A percentile compares a stretch with the other conserved stretches of the same genome.
Evolutionary conservation across 1,140 invertebrate genomes (phyloP).

Genomic region (Rhopalosiphum padi): DNA sequence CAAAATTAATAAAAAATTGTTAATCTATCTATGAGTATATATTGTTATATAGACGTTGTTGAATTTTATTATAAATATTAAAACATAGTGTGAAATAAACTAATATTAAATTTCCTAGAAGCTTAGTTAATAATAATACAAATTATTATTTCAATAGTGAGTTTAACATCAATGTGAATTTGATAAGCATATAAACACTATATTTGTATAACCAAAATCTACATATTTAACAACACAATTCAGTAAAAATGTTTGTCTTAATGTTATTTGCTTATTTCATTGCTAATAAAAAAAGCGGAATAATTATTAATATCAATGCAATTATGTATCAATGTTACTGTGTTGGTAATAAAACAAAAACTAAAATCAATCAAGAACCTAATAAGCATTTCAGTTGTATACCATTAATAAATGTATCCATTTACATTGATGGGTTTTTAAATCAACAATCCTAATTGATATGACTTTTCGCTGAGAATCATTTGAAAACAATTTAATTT

Average conservation of each 20-base stretch:
- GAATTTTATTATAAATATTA: not conserved
- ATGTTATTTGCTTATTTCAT: not conserved
- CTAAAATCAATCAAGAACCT: not conserved
- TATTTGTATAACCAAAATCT: not conserved
- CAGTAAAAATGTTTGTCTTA: not conserved
- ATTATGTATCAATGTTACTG: not conserved
- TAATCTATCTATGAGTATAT: not conserved
- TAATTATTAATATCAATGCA: not conserved
- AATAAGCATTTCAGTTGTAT: not conserved
- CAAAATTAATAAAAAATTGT: not conserved
- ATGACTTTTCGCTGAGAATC: not conserved
- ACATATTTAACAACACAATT: not conserved
- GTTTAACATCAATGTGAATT: not conserved
- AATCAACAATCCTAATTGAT: conserved; percentile 16
- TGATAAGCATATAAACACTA: not conserved
- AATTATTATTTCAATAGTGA: not conserved
- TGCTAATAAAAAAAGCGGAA: not conserved
- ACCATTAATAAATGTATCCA: not conserved
- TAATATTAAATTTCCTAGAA: not conserved
- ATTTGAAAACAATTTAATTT: conserved; percentile 16
- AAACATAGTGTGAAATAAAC: not conserved
- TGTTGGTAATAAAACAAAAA: not conserved
- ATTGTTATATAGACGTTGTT: not conserved
- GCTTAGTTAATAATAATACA: not conserved
- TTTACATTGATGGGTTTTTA: not conserved